Conservation (phyloP, 2,113 vertebrate genomes). For the Phainopepla nitens region DNA sequence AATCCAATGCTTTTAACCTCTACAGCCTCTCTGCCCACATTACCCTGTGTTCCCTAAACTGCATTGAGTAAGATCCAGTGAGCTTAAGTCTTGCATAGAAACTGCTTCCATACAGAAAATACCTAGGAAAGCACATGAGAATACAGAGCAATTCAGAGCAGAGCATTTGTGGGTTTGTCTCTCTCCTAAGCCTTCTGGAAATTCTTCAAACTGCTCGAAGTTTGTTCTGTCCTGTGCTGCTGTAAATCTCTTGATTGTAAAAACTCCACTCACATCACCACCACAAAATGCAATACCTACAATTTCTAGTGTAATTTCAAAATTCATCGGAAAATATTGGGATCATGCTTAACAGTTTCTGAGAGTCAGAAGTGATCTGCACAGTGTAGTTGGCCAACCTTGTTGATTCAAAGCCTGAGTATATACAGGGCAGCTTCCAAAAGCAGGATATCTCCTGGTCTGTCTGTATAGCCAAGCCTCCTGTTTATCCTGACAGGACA, state of each 20-base stretch:
- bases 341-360: neutral
- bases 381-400: neutral
- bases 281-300: neutral
- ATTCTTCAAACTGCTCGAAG: neutral
- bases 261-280: neutral
- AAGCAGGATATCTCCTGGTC: neutral
- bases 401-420: neutral
- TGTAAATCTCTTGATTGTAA: neutral
- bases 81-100: neutral
- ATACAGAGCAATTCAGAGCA: neutral
- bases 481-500: neutral
- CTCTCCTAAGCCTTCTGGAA: neutral
- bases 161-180: neutral
- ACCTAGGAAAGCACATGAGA: neutral
- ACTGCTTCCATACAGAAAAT: neutral
- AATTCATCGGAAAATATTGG: accelerated
- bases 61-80: neutral
- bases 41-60: neutral
- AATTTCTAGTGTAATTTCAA: neutral
- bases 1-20: neutral
- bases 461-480: neutral
- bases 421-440: neutral
- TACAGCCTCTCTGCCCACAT: neutral
- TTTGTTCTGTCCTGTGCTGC: neutral
- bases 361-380: neutral